Percentiles rank a stretch among this genome's conserved stretches.
Evolutionary conservation across 2,113 vertebrate species (phyloP).

Genomic region (Takifugu flavidus): DNA sequence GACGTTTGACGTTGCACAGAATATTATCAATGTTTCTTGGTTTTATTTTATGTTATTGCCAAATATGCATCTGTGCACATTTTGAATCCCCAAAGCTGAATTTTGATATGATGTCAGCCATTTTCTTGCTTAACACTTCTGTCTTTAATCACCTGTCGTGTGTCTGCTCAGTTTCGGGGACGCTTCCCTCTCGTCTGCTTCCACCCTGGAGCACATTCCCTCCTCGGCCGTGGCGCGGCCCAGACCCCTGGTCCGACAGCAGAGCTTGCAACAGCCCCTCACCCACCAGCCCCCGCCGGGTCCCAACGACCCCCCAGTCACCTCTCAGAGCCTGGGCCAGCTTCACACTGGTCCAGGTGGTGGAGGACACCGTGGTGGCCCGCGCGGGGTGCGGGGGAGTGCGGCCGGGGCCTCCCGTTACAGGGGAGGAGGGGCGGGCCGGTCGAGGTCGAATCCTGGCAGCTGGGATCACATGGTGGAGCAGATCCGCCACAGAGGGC

Average conservation of each 20-base stretch:
- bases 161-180: slow-evolving; percentile 87
- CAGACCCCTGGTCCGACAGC: slow-evolving; percentile 92
- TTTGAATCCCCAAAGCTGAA: background rate
- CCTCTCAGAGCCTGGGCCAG: slow-evolving; percentile 96
- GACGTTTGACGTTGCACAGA: too few relatives aligned
- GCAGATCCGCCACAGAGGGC: slow-evolving; percentile 94
- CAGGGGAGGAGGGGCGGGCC: slow-evolving; percentile 81
- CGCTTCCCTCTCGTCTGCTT: slow-evolving; percentile 90
- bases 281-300: slow-evolving; percentile 89
- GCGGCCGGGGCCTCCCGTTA: slow-evolving; percentile 86
- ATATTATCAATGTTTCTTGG: slow-evolving; percentile 4
- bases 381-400: slow-evolving; percentile 88
- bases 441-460: slow-evolving; percentile 91
- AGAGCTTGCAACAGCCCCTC: slow-evolving; percentile 97
- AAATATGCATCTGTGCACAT: background rate
- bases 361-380: slow-evolving; percentile 79
- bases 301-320: slow-evolving; percentile 90
- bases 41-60: slow-evolving; percentile 11
- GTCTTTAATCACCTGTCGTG: slow-evolving; percentile 8
- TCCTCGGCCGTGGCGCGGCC: slow-evolving; percentile 88
- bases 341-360: slow-evolving; percentile 82
- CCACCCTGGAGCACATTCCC: slow-evolving; percentile 98
- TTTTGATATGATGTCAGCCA: slow-evolving; percentile 31
- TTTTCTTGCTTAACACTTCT: slow-evolving; percentile 5
- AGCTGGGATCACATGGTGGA: slow-evolving; percentile 99